Evolutionary conservation across 1,140 invertebrate species (phyloP), one percentile per base, ranked within the genome.

Genomic region (Cotesia typhae): DNA sequence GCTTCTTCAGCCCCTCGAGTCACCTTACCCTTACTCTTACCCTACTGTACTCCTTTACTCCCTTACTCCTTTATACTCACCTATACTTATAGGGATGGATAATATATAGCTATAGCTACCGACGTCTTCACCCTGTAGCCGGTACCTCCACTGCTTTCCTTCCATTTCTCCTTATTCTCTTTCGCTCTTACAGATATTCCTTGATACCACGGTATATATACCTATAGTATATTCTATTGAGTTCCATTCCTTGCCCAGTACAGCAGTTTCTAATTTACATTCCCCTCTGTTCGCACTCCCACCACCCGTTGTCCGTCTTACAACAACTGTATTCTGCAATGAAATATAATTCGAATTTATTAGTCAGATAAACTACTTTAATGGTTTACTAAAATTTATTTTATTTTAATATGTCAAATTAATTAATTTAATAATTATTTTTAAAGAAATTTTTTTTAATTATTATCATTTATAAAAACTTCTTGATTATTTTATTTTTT

Each of bases 211-310:
- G 28, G 28, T 68, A 28, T 59, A 55, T 71, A 28, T 66, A 17
- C 17, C 74, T 17, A 71, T 71, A 64, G 76, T 65, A 79, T 77
- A 52, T 76, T 80, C 80, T 80, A 82, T 82, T 81, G 84, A 81
- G 81, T 83, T 47, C 41, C 41, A 47, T 47, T 47, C 41, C 41
- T 47, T 47, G 41, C 41, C 41, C 41, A 47, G 28, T 28, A 28
- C 83, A 82, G 84, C 82, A 83, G 83, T 84, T 85, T 87, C 83
- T 86, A 87, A 86, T 86, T 86, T 86, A 84, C 85, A 87, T 86
- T 86, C 85, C 84, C 84, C 85, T 85, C 80, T 79, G 80, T 80
- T 68, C 74, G 64, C 70, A 67, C 53, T 65, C 77, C 73, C 67
- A 67, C 28, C 67, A 63, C 55, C 75, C 76, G 77, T 75, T 55